Conservation (phyloP, 2,888 invertebrate genomes). For the Drosophila peninsularis region DNA sequence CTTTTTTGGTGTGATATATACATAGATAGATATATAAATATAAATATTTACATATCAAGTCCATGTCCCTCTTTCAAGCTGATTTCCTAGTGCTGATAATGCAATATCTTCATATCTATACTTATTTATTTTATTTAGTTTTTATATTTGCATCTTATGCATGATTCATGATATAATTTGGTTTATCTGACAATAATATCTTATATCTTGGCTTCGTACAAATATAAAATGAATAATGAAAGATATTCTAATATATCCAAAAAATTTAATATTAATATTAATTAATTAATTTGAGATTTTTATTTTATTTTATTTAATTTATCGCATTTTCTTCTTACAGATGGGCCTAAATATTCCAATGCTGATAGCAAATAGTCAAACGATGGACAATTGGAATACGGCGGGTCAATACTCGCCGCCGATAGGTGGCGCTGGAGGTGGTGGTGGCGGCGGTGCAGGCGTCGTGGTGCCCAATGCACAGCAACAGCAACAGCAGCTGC, state of each 20-base stretch:
- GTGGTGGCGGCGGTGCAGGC: conserved; percentile 19
- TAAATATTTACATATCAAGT: neutral
- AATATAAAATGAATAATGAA: no score
- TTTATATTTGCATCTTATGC: neutral
- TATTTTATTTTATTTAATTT: no score
- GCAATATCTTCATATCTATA: no score
- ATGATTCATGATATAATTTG: neutral
- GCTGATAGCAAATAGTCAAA: conserved; percentile 82
- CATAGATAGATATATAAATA: no score
- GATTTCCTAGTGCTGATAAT: neutral
- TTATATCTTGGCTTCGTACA: no score
- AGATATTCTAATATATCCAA: no score
- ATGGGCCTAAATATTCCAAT: conserved; percentile 83
- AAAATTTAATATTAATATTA: no score
- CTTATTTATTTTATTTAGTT: neutral
- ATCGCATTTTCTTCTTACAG: conserved; percentile 19
- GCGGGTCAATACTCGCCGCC: conserved; percentile 82
- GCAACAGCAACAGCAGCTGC: conserved; percentile 60
- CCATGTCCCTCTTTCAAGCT: neutral
- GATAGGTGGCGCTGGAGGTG: conserved; percentile 44
- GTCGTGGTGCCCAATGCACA: conserved; percentile 42
- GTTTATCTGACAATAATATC: neutral
- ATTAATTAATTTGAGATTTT: no score
- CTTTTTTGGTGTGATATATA: no score
- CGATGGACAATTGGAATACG: conserved; percentile 81